Evolutionary conservation across 2,113 vertebrate species (phyloP), one percentile per base, ranked within the genome.

Genomic region (Scomber colias): DNA sequence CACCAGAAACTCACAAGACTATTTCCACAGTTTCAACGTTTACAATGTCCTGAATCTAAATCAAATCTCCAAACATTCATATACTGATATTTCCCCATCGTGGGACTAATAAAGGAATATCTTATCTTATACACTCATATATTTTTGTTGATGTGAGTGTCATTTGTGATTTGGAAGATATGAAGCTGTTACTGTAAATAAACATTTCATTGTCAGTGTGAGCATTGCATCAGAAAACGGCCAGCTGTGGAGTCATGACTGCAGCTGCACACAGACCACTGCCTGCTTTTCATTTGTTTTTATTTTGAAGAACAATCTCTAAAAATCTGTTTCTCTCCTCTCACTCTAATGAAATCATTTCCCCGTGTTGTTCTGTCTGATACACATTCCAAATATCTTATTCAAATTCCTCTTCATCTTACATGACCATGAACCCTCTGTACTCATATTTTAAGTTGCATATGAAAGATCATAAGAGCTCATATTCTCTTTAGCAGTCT

Each of bases 201-300:
- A 17, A 50, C 56, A 27, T 27, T 44, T 57, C 17, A 21, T 35
- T 21, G 45, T 59, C 35, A 15, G 2, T n/a, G 27, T 27, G 30
- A 55, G 56, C 9, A 17, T 44, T 66, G 49, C 63, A 54, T 61
- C 70, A 54, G 46, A 71, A 40, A 45, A 10, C 13, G 55, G 35
- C 70, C 31, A 17, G 46, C 68, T 72, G 53, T 40, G 77, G 16
- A 53, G 54, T 69, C 21, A 53, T 66, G 53, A 6, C 31, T 35
- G 31, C 7, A 60, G 50, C 46, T 46, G 3, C 51, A 19, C 31
- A 19, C 31, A 54, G 30, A 45, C 35, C 11, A 40, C 19, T 35
- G 49, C 5, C 55, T 27, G 19, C 27, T 1, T 66, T 59, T 60
- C 31, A 72, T 66, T 73, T 51, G 12, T 53, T 54, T 66, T 3